A percentile compares a stretch with the other conserved stretches of the same genome.
These are phyloP conservation scores for Nettapus auritus DNA, from an alignment of 2,113 vertebrate species.

Conservation along the genomic window DNA sequence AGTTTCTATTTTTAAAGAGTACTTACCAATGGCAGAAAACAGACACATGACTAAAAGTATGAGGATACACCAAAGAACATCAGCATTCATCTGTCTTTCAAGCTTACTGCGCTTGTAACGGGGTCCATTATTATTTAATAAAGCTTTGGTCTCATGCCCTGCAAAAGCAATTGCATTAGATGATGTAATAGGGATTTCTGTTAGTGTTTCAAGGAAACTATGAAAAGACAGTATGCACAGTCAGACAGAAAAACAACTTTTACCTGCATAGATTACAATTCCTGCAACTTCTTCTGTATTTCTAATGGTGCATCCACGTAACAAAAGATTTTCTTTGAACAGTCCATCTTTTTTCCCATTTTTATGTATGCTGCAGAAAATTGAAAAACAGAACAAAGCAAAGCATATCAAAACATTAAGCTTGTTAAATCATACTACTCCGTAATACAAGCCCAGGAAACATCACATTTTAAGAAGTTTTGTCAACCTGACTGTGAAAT, in stretches of 20 bases:
- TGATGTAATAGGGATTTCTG: background rate
- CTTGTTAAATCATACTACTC: background rate
- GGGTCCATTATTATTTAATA: conserved; percentile 96
- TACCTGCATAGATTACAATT: conserved; percentile 97
- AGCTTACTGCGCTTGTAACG: conserved; percentile 97
- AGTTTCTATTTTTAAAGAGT: background rate
- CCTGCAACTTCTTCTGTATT: conserved; percentile 96
- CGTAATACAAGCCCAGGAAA: background rate
- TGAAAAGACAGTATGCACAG: background rate
- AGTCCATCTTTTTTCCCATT: conserved; percentile 88
- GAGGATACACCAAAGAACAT: conserved; percentile 97
- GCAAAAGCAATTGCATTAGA: conserved; percentile 19
- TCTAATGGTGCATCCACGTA: conserved; percentile 93
- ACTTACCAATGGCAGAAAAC: conserved; percentile 91
- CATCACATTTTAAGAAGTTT: background rate
- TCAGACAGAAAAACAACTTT: background rate
- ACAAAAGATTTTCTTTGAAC: conserved; percentile 93
- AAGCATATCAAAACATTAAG: conserved; percentile 2
- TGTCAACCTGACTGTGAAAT: background rate
- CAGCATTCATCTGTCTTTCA: conserved; percentile 94
- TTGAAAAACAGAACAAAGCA: conserved; percentile 1
- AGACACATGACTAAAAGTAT: conserved; percentile 95
- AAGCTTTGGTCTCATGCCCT: conserved; percentile 98
- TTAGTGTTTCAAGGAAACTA: background rate
- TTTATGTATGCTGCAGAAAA: conserved; percentile 82